These are phyloP conservation scores for Acrobasis repandana DNA, from an alignment of 2,888 invertebrate genomes.

Conservation along the genomic window DNA sequence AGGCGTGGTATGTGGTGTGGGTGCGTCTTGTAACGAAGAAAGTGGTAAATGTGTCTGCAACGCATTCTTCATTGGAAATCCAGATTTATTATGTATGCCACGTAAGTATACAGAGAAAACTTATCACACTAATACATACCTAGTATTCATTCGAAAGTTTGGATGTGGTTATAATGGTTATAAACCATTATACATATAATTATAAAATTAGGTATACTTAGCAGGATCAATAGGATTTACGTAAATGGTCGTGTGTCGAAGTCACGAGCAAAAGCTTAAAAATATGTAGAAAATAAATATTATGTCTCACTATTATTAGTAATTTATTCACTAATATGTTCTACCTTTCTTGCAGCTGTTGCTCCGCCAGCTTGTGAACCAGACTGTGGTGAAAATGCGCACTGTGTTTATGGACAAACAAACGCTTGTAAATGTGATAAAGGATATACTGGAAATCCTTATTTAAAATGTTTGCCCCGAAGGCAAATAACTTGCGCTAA, in stretches of 20 bases:
- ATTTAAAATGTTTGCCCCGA: slow-evolving; percentile 89
- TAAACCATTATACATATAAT: no score
- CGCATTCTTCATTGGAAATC: slow-evolving; percentile 94
- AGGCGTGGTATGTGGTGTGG: slow-evolving; percentile 93
- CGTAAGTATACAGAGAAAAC: slow-evolving; percentile 84
- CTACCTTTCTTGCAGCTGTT: slow-evolving; percentile 82
- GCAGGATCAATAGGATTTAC: no score
- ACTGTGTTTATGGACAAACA: slow-evolving; percentile 91
- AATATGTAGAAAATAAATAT: no score
- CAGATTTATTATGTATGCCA: slow-evolving; percentile 94
- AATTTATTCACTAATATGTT: background rate
- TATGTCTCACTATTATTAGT: no score
- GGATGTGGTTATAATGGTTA: no score
- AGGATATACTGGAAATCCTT: slow-evolving; percentile 94
- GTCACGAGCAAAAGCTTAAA: no score
- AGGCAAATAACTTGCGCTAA: slow-evolving; percentile 87
- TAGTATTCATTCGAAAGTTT: no score
- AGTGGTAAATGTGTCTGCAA: slow-evolving; percentile 94
- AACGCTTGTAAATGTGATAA: slow-evolving; percentile 93
- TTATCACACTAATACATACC: background rate
- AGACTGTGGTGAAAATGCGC: slow-evolving; percentile 91
- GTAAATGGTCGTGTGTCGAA: no score
- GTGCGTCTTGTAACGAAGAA: slow-evolving; percentile 91
- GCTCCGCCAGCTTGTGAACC: slow-evolving; percentile 90
- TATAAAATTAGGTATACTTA: no score